Conservation (phyloP, 2,888 invertebrate genomes). For the Tetrapedia diversipes region DNA sequence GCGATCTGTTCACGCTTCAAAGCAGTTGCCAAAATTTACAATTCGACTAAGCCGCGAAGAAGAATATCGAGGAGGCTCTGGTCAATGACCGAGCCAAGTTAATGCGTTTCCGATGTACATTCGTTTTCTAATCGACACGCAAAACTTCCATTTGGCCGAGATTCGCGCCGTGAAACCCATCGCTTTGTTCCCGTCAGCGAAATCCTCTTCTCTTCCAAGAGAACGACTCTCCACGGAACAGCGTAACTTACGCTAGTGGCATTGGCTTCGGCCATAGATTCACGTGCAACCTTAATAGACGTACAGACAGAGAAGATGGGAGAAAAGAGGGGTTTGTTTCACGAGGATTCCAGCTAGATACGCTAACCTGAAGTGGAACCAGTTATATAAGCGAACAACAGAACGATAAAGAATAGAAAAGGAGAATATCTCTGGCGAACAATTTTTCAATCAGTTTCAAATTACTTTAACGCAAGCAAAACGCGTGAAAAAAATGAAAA, state of each 20-base stretch:
- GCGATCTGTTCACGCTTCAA: not conserved
- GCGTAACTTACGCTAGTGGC: constrained; percentile 28
- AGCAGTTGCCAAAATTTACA: constrained; percentile 6
- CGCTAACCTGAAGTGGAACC: not conserved
- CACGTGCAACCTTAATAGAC: constrained; percentile 22
- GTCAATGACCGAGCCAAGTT: constrained; percentile 44
- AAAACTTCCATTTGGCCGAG: constrained; percentile 47
- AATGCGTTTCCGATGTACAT: constrained; percentile 75
- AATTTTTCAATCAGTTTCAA: too few species aligned
- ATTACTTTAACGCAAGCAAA: too few species aligned
- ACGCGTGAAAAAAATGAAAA: too few species aligned
- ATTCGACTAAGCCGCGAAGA: not conserved
- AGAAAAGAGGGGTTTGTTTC: not conserved
- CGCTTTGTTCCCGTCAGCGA: constrained; percentile 16
- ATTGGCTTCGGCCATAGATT: constrained; percentile 12
- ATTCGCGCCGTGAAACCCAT: constrained; percentile 34
- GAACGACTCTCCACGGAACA: not conserved
- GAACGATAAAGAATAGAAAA: too few species aligned
- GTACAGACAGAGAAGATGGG: not conserved
- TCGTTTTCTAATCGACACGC: constrained; percentile 67
- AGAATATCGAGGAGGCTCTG: constrained; percentile 22
- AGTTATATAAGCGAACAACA: too few species aligned
- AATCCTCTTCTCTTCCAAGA: constrained; percentile 14
- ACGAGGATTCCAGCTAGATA: not conserved
- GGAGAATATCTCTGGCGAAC: too few species aligned